phyloP scores from a whole-genome alignment of 2,113 vertebrate species.

The Zosterops japonicus region DNA sequence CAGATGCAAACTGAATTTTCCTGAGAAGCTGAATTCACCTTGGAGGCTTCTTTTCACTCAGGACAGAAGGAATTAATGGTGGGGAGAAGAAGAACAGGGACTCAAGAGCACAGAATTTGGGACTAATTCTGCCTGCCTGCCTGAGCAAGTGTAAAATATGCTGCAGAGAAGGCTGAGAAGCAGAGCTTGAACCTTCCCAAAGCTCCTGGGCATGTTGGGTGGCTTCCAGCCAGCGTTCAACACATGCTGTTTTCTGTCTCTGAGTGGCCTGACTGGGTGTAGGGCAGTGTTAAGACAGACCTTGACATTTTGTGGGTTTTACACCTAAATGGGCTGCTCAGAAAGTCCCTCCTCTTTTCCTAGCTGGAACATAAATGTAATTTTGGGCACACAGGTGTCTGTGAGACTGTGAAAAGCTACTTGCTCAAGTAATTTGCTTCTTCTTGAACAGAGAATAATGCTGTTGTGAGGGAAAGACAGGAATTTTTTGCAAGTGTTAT shows the following conservation, averaged over 20 bases:
- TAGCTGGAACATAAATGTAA: neutral
- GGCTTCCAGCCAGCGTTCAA: neutral
- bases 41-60: neutral
- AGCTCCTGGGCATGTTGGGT: neutral
- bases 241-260: accelerated
- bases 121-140: neutral
- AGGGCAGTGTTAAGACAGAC: neutral
- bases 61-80: neutral
- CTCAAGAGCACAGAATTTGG: neutral
- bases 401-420: neutral
- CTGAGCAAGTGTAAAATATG: neutral
- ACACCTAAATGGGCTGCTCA: neutral
- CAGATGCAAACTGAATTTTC: neutral
- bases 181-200: neutral
- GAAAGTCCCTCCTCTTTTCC: neutral
- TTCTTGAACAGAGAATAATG: neutral
- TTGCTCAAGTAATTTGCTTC: neutral
- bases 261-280: neutral
- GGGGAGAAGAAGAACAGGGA: neutral
- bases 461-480: neutral
- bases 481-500: neutral
- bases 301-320: neutral
- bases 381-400: neutral
- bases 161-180: too few species aligned
- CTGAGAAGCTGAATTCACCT: neutral